These are phyloP conservation scores for Proales similis DNA, from an alignment of 1,140 invertebrate genomes.

Conservation along the genomic window DNA sequence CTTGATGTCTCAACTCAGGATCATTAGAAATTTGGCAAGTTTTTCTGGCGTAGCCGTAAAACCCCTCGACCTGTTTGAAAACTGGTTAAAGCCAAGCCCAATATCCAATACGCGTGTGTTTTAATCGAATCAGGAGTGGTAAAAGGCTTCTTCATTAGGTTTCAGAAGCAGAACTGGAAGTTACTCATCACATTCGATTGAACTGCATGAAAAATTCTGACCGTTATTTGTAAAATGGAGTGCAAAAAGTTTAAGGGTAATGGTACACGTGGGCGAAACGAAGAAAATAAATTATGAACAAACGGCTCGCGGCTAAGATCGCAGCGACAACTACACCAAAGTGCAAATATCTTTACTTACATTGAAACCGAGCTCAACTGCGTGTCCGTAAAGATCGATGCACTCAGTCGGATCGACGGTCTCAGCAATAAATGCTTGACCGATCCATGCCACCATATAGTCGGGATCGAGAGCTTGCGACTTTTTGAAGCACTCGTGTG, in stretches of 20 bases:
- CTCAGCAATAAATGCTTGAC: conserved; percentile 31
- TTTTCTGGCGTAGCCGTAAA: conserved; percentile 22
- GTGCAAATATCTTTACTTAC: not conserved
- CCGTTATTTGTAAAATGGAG: too few species aligned
- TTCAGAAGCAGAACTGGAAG: conserved; percentile 38
- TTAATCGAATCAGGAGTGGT: conserved; percentile 36
- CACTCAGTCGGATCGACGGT: conserved; percentile 22
- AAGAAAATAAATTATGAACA: too few species aligned
- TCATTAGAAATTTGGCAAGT: conserved; percentile 20
- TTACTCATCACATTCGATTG: conserved; percentile 34
- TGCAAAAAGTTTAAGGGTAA: too few species aligned
- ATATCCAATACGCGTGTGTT: not conserved
- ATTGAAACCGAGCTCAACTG: conserved; percentile 26
- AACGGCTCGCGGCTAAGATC: not conserved
- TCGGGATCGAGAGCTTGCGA: conserved; percentile 29
- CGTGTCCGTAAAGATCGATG: conserved; percentile 30
- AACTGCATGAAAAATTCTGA: too few species aligned
- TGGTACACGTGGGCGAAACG: too few species aligned
- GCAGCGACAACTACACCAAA: conserved; percentile 6
- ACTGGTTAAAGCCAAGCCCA: not conserved
- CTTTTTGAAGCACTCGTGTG: conserved; percentile 34
- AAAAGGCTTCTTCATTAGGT: conserved; percentile 13
- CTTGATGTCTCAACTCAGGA: conserved; percentile 4
- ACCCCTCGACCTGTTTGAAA: conserved; percentile 2
- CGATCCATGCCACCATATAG: conserved; percentile 32